Base-by-base conservation (phyloP, 2,888 invertebrate genomes). In the Pachycephus smyrnensis region DNA sequence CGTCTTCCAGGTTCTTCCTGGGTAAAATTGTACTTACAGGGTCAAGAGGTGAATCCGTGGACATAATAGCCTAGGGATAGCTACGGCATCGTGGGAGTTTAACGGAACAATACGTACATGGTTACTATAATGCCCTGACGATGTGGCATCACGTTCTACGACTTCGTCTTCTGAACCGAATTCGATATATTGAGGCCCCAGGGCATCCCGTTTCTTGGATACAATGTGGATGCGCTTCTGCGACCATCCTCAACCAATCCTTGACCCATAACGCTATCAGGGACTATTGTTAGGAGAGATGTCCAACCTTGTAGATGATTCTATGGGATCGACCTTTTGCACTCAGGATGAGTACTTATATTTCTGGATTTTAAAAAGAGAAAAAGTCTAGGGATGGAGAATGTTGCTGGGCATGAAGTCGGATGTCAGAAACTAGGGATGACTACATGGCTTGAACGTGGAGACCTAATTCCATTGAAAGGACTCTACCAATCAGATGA, bases 191-290 rank as follows among this genome's bases (percentile, higher is more conserved):
- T 1, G 32, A 33, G 32, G 71, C 71, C 11, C 71, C 32, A 31
- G 71, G 71, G 31, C 31, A 71, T 71, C 71, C 31, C 6, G 32
- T 71, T 31, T 33, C 32, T 71, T 12, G 9, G 12, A 71, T 33
- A 71, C 71, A 33, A 71, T 71, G 32, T 23, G 71, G 31, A 71
- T 33, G 71, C 23, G 3, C 32, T 31, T 33, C 33, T 32, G 12
- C 71, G 6, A 75, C 69, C 71, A 36, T 73, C 75, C 71, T 55
- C 73, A 78, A 35, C 78, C 80, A 75, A 79, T 83, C 75, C 81
- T 84, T 82, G 79, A 79, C 80, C 80, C 76, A 76, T 80, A 80
- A 80, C 79, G 77, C 79, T 78, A 80, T 82, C 80, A 75, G 33
- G 76, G 73, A n/a, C 76, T 75, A 82, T 83, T 83, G 80, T 83